Evolutionary conservation across 2,113 vertebrate species (phyloP), one percentile per base, ranked within the genome.

Genomic region (Crypturellus undulatus): DNA sequence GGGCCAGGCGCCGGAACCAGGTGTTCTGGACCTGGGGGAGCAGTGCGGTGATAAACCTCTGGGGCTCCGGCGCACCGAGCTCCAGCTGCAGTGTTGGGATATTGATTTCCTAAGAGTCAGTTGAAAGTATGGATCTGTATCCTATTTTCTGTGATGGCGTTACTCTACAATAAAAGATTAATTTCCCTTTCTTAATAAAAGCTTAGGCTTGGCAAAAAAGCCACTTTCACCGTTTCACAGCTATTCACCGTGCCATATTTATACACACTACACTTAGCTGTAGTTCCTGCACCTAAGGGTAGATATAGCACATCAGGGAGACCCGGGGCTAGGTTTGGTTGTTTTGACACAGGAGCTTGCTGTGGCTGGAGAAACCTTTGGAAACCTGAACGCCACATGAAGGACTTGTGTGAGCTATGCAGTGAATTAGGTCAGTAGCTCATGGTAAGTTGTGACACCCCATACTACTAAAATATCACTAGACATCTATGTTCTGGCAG

Each of bases 261-360:
- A 83, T 43, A n/a, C 40, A 62, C 8, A 24, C 43, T 18, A 16
- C 43, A 45, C 43, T 45, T 45, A 45, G 28, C 19, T 47, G 15
- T 4, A 73, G 28, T 28, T 81, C 16, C 79, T 40, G 26, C 40
- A 69, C 8, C 6, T 83, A n/a, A 12, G 5, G 13, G 25, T 28
- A 79, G 34, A 38, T 14, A 15, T 22, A 2, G 2, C 34, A 38
- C 38, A 79, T 14, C 15, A 45, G 56, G 78, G 34, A 32, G 81
- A 69, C 22, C 69, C 47, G 68, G 38, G n/a, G 30, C 28, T 70
- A 78, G 10, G 7, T 24, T 38, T 36, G n/a, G 17, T 40, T 79
- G 18, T 34, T 36, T 68, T 0, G 0, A 51, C 1, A 4, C 26
- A 76, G 30, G 16, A 90, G 20, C 10, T 62, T 34, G 4, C 34